A percentile compares a stretch with the other conserved stretches of the same genome.
phyloP scores from a whole-genome alignment of 92 coral and sea anemone genomes.

The Epizoanthus illoricatus region DNA sequence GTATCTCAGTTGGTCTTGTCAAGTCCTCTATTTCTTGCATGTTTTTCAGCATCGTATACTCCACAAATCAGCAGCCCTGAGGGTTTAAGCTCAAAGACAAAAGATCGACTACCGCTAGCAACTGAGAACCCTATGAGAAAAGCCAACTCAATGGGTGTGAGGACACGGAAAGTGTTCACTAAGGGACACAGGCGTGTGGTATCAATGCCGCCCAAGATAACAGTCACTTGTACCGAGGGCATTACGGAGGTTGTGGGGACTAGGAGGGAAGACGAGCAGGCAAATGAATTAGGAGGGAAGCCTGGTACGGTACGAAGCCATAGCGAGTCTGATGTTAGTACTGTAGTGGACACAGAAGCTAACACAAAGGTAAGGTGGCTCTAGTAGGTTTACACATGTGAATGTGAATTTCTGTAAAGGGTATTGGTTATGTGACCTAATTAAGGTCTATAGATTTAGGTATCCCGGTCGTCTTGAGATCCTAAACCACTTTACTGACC shows the following conservation, averaged over 20 bases:
- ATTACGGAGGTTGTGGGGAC: neutral
- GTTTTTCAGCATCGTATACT: neutral
- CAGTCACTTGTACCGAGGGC: slow-evolving; percentile 29
- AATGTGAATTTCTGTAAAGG: neutral
- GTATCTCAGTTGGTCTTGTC: neutral
- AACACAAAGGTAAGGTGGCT: slow-evolving; percentile 44
- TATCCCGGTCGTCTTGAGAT: too few relatives aligned
- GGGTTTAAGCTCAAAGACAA: neutral
- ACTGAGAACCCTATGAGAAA: neutral
- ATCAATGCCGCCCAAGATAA: slow-evolving; percentile 62
- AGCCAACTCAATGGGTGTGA: slow-evolving; percentile 1
- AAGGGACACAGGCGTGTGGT: slow-evolving; percentile 73
- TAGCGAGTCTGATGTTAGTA: slow-evolving; percentile 62
- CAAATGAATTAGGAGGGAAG: neutral
- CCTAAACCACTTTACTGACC: too few relatives aligned
- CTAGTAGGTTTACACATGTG: neutral
- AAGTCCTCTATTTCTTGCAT: neutral
- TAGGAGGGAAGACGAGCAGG: neutral
- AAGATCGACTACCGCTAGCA: neutral
- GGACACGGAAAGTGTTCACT: slow-evolving; percentile 19
- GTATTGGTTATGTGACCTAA: neutral
- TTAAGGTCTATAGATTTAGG: too few relatives aligned
- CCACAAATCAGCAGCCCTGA: neutral
- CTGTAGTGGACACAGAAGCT: slow-evolving; percentile 19
- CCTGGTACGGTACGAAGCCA: slow-evolving; percentile 39